A percentile compares a stretch with the other conserved stretches of the same genome.
These are phyloP conservation scores for Protonibea diacanthus DNA, from an alignment of 2,797 vertebrate genomes.

Conservation along the genomic window DNA sequence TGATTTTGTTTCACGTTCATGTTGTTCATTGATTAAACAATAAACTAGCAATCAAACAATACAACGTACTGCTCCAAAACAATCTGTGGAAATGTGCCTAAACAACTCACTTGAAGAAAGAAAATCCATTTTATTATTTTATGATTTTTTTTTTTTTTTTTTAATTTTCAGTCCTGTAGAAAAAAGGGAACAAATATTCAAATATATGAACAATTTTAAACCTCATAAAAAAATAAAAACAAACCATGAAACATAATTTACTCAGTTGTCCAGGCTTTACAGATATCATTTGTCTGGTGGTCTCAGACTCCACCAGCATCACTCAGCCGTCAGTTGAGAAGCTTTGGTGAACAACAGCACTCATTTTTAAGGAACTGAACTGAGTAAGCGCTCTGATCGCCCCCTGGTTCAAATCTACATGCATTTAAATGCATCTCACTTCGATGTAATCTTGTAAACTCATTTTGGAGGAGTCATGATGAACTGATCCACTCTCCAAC, in stretches of 20 bases:
- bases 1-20: too few species aligned
- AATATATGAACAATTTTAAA: too few species aligned
- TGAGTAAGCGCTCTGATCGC: neutral
- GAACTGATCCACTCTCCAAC: conserved; percentile 56
- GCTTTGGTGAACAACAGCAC: neutral
- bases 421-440: conserved; percentile 4
- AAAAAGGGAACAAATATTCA: neutral
- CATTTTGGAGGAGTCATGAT: conserved; percentile 50
- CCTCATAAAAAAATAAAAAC: neutral
- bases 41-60: too few species aligned
- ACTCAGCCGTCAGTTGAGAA: neutral
- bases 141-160: neutral
- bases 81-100: neutral
- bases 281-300: neutral
- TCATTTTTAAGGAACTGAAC: neutral
- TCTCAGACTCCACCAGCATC: neutral
- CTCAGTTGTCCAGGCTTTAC: neutral
- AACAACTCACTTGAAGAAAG: neutral
- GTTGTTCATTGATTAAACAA: too few species aligned
- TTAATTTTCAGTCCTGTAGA: too few species aligned
- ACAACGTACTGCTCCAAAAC: too few species aligned
- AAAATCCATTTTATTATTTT: neutral
- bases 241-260: neutral
- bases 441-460: conserved; percentile 19
- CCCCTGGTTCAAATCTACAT: neutral